Evolutionary conservation across 2,797 vertebrate genomes (phyloP).

Genomic region (Caiman crocodilus): DNA sequence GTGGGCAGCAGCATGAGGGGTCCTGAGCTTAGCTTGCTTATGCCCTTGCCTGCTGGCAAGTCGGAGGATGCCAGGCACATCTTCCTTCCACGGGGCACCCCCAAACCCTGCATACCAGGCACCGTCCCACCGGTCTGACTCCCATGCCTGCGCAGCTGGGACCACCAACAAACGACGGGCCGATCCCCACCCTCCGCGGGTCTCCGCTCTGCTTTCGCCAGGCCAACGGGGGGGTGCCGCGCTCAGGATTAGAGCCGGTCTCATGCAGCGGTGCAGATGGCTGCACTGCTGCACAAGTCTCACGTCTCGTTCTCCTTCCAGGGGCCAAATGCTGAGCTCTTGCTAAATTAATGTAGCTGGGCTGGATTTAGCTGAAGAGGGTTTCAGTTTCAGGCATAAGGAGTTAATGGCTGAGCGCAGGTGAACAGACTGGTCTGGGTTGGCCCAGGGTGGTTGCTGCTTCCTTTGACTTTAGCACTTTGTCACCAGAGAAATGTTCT

Average conservation of each 20-base stretch:
- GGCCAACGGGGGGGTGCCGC: neutral
- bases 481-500: too few species aligned
- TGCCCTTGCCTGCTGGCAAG: too few species aligned
- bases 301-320: neutral
- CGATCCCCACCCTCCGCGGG: neutral
- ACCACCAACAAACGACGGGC: too few species aligned
- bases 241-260: neutral
- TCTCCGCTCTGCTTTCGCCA: neutral
- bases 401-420: neutral
- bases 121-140: neutral
- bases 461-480: too few species aligned
- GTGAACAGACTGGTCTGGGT: constrained; percentile 12
- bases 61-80: too few species aligned
- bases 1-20: neutral
- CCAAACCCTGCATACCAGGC: neutral
- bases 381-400: neutral
- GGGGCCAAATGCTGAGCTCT: neutral
- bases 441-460: neutral
- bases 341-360: neutral
- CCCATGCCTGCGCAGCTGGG: too few species aligned
- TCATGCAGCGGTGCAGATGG: neutral
- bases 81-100: too few species aligned
- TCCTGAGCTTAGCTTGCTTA: neutral
- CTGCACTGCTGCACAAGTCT: neutral
- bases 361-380: neutral